Conservation (phyloP, 64 coral and sea anemone species). For the Montipora efflorescens region DNA sequence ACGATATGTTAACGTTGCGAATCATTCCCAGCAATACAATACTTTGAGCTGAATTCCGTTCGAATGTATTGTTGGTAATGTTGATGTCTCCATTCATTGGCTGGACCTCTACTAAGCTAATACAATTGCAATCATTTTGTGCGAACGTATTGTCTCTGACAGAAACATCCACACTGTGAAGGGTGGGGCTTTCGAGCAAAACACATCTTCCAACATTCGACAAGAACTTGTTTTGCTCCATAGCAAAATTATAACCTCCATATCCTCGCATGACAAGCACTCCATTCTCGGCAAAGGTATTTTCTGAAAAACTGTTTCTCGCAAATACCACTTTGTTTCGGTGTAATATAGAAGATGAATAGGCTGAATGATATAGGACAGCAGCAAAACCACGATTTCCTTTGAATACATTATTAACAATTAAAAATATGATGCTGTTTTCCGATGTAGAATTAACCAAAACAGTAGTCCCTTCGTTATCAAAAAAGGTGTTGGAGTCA, state of each 20-base stretch:
- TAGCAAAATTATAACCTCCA: background rate
- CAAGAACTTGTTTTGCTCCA: conserved; percentile 54
- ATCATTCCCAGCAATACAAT: conserved; percentile 56
- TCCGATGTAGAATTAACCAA: background rate
- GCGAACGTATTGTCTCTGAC: conserved; percentile 56
- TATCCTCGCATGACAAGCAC: conserved; percentile 26
- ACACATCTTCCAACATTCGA: conserved; percentile 53
- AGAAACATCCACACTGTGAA: background rate
- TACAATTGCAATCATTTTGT: conserved; percentile 17
- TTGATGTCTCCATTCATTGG: conserved; percentile 9
- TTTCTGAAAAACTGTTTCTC: conserved; percentile 53
- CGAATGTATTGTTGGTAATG: conserved; percentile 64
- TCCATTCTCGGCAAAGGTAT: conserved; percentile 48
- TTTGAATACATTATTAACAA: conserved; percentile 33
- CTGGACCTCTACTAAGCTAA: conserved; percentile 31
- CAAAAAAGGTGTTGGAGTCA: conserved; percentile 40
- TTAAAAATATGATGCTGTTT: background rate
- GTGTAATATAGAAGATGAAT: background rate
- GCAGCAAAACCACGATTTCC: conserved; percentile 46
- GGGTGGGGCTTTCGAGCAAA: conserved; percentile 1
- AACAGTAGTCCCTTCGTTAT: conserved; percentile 47
- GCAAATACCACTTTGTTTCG: conserved; percentile 7
- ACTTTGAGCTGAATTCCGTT: conserved; percentile 28
- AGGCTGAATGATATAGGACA: background rate
- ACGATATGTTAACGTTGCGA: background rate